Base-by-base conservation (phyloP, 1,140 invertebrate species). In the Zaprionus capensis region DNA sequence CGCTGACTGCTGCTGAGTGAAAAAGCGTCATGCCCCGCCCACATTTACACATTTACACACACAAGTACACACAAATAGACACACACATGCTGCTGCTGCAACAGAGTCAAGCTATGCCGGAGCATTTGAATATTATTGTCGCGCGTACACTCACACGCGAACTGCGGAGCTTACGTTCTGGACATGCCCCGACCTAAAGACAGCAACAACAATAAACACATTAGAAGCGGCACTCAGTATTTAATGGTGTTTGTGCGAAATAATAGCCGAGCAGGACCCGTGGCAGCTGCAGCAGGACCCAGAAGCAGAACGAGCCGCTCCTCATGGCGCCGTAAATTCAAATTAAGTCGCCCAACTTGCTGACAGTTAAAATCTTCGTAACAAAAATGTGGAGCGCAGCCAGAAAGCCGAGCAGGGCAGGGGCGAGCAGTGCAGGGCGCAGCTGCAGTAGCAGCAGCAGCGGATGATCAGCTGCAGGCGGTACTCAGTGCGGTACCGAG, bases 41-140 rank as follows among this genome's bases (percentile, higher is more conserved):
- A 80, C 66, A 24, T 34, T 38, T 15, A 38, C 63, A 63, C 44
- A 46, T 12, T 3, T 34, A 64, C 62, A 57, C 59, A 58, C 53
- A n/a, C 53, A 24, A 26, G 5, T 24, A 11, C 59, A 58, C 53
- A n/a, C 53, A 24, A 26, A n/a, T 24, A 17, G 15, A 67, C 22
- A 51, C 36, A 53, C 53, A 53, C 5, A 22, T 17, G 41, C 2
- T 46, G 57, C 38, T 62, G 73, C 57, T 70, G 77, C 77, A 81
- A 71, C 74, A 71, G 67, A 73, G 84, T 64, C 67, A 22, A 53
- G 61, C 55, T 49, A 59, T 69, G 59, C 59, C 69, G 56, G 79
- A 78, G 76, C 79, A 90, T 90, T 90, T 90, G 86, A 90, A 90
- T 90, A 90, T 90, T 90, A 90, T 90, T 91, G 85, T 85, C 85